phyloP scores from a whole-genome alignment of 2,888 invertebrate species.

The Xylota segnis region DNA sequence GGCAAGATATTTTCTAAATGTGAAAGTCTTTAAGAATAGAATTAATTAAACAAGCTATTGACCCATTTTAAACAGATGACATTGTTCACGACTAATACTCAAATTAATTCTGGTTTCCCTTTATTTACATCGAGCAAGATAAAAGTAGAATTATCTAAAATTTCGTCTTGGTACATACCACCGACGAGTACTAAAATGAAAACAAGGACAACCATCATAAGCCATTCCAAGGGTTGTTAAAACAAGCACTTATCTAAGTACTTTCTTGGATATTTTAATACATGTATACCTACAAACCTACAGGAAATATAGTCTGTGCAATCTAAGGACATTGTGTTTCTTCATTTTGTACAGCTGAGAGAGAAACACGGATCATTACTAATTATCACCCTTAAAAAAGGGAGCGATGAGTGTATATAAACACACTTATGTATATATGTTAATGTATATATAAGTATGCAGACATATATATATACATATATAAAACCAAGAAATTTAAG shows the following conservation, averaged over 20 bases:
- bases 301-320: too few relatives aligned
- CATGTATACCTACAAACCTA: not conserved
- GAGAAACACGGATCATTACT: too few relatives aligned
- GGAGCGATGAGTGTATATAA: too few relatives aligned
- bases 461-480: too few relatives aligned
- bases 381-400: too few relatives aligned
- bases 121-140: not conserved
- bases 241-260: not conserved
- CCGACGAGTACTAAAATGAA: not conserved
- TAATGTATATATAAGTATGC: too few relatives aligned
- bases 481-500: too few relatives aligned
- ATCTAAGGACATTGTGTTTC: too few relatives aligned
- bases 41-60: slow-evolving; percentile 6
- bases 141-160: not conserved
- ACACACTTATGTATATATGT: too few relatives aligned
- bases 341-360: too few relatives aligned
- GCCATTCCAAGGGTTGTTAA: not conserved
- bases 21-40: not conserved
- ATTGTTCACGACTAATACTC: slow-evolving; percentile 2
- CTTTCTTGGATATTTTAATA: not conserved
- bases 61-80: slow-evolving; percentile 1
- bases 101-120: slow-evolving; percentile 2
- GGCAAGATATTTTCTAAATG: not conserved
- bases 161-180: not conserved
- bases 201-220: not conserved